Conservation (phyloP, 2,888 invertebrate species). For the Dioctria rufipes region DNA sequence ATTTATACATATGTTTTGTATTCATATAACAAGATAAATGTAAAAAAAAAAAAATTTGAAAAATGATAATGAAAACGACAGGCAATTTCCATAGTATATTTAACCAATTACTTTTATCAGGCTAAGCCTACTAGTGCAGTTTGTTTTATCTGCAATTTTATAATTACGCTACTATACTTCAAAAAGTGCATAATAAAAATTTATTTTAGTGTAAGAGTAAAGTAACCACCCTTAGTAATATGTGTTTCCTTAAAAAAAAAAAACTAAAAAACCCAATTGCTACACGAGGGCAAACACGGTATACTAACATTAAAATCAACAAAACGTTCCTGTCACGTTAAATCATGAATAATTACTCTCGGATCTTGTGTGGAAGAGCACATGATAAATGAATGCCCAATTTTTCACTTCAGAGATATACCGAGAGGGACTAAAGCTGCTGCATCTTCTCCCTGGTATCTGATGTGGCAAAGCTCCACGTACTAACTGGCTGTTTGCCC, state of each 20-base stretch:
- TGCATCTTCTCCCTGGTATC: background rate
- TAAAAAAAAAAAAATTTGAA: no score
- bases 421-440: slow-evolving; percentile 17
- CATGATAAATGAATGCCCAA: slow-evolving; percentile 44
- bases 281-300: no score
- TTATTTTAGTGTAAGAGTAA: no score
- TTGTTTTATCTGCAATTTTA: slow-evolving; percentile 1
- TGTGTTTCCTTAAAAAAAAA: background rate
- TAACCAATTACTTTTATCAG: no score
- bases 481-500: background rate
- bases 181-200: no score
- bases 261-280: no score
- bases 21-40: no score
- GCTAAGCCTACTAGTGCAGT: background rate
- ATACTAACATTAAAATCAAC: slow-evolving; percentile 39
- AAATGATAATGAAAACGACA: no score
- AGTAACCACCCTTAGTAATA: no score
- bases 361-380: slow-evolving; percentile 31
- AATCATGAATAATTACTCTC: slow-evolving; percentile 22
- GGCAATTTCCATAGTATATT: no score
- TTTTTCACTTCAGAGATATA: slow-evolving; percentile 30
- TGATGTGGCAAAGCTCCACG: slow-evolving; percentile 1
- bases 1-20: no score
- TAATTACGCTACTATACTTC: background rate
- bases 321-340: slow-evolving; percentile 35